Conservation (phyloP, 2,797 vertebrate species). For the Mallotus villosus region DNA sequence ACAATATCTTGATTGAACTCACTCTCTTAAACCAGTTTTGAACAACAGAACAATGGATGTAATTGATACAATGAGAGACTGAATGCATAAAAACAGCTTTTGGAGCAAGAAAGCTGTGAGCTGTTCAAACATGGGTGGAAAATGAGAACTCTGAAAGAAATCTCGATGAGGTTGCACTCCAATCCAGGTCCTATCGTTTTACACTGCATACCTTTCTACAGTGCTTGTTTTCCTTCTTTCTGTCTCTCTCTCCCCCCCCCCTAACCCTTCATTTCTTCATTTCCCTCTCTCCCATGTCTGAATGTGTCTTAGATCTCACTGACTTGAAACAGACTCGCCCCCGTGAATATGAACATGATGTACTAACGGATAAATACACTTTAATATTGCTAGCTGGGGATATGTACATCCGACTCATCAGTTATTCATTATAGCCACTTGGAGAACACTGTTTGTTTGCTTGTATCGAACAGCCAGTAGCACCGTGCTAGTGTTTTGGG, state of each 20-base stretch:
- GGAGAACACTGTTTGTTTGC: conserved; percentile 7
- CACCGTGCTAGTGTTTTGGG: background rate
- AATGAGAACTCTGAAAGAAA: no score
- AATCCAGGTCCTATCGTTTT: background rate
- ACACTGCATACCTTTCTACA: background rate
- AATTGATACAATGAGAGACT: no score
- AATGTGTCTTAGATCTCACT: conserved; percentile 47
- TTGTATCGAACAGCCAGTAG: background rate
- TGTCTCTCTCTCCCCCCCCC: background rate
- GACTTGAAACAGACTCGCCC: conserved; percentile 33
- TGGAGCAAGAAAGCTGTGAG: no score
- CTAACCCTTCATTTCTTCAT: conserved; percentile 16
- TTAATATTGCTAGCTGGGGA: conserved; percentile 40
- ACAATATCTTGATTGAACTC: background rate
- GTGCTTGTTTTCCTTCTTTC: background rate
- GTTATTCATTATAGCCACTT: conserved; percentile 50
- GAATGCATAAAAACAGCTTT: no score
- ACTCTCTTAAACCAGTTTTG: background rate
- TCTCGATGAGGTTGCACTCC: no score
- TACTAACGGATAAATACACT: conserved; percentile 36
- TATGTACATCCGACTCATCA: conserved; percentile 53
- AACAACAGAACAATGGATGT: background rate
- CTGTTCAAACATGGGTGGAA: no score
- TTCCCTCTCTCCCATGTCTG: conserved; percentile 5
- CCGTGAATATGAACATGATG: conserved; percentile 48